Conservation (phyloP, 1,140 invertebrate species). For the Scylla paramamosain region DNA sequence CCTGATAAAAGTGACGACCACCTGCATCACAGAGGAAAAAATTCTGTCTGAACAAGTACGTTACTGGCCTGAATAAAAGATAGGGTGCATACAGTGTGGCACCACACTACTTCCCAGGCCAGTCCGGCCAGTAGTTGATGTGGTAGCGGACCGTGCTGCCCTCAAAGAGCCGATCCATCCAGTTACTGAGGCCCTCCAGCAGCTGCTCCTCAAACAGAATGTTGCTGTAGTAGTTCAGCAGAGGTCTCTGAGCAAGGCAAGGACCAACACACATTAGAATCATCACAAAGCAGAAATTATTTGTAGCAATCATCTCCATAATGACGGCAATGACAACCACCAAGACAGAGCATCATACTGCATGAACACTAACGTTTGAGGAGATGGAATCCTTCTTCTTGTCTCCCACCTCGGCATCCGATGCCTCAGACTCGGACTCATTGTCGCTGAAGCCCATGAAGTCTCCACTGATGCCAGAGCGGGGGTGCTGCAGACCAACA, state of each 20-base stretch:
- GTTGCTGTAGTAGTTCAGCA: slow-evolving; percentile 71
- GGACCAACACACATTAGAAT: background rate
- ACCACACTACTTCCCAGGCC: slow-evolving; percentile 79
- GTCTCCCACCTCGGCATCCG: slow-evolving; percentile 69
- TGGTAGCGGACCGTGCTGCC: slow-evolving; percentile 96
- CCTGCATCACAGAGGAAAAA: background rate
- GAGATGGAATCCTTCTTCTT: slow-evolving; percentile 69
- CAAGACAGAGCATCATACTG: background rate
- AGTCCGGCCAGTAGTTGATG: slow-evolving; percentile 98
- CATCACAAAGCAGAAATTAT: background rate
- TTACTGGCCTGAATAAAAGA: background rate
- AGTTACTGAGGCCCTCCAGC: slow-evolving; percentile 95
- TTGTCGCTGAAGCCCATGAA: slow-evolving; percentile 79
- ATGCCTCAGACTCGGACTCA: slow-evolving; percentile 69
- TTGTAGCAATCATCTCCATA: background rate
- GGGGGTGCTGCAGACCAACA: slow-evolving; percentile 35
- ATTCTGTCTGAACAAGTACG: background rate
- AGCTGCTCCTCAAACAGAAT: slow-evolving; percentile 85
- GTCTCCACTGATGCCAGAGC: slow-evolving; percentile 76
- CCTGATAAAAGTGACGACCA: background rate
- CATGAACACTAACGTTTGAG: slow-evolving; percentile 63
- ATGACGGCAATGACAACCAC: background rate
- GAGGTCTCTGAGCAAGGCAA: slow-evolving; percentile 47
- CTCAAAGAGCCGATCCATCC: slow-evolving; percentile 97
- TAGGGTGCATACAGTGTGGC: background rate